Evolutionary conservation across 1,140 invertebrate genomes (phyloP).

Genomic region (Bombus sibiricus): DNA sequence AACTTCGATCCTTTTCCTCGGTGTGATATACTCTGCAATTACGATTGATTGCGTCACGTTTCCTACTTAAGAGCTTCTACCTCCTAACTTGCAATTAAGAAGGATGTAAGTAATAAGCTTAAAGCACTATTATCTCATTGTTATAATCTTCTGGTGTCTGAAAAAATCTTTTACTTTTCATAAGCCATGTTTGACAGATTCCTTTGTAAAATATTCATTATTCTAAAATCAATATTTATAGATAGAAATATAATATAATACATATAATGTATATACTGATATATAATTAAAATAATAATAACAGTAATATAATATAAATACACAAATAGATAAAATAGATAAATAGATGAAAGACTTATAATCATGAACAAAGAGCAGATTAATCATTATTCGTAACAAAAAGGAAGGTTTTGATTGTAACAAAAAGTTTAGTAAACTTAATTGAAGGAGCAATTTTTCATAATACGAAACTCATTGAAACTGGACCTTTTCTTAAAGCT

Average conservation of each 20-base stretch:
- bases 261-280: too few relatives aligned
- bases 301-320: too few relatives aligned
- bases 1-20: slow-evolving; percentile 8
- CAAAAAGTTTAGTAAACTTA: background rate
- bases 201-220: too few relatives aligned
- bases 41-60: slow-evolving; percentile 44
- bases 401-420: background rate
- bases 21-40: slow-evolving; percentile 44
- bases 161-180: background rate
- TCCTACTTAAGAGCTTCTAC: slow-evolving; percentile 54
- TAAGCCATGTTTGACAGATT: too few relatives aligned
- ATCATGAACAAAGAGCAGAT: background rate
- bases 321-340: too few relatives aligned
- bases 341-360: background rate
- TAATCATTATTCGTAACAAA: background rate
- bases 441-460: background rate
- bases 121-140: slow-evolving; percentile 39
- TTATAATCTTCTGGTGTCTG: slow-evolving; percentile 1
- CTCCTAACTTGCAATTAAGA: slow-evolving; percentile 53
- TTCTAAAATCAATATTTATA: too few relatives aligned
- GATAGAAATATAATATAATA: too few relatives aligned
- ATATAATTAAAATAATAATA: too few relatives aligned
- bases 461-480: background rate
- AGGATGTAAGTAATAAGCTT: slow-evolving; percentile 60
- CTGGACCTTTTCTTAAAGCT: background rate